Conservation (phyloP, 2,113 vertebrate species). For the Cyphomyrus plagiostoma region DNA sequence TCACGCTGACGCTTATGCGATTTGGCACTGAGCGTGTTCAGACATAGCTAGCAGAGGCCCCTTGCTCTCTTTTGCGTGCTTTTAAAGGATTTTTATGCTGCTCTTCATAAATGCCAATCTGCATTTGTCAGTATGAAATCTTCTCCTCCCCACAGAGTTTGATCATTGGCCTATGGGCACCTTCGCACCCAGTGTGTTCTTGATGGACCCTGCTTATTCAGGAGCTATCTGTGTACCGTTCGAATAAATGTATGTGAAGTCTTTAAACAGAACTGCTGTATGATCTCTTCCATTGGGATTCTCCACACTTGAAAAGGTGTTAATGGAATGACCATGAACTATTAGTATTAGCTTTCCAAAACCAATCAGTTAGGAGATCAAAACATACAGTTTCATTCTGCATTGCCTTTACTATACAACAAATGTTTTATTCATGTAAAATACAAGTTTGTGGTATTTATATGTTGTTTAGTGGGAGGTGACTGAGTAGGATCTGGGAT, state of each 20-base stretch:
- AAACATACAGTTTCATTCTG: not conserved
- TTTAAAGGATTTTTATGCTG: not conserved
- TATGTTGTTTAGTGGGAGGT: not conserved
- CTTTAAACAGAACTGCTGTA: not conserved
- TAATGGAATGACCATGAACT: not conserved
- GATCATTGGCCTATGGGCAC: not conserved
- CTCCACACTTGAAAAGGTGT: not conserved
- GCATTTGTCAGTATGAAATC: not conserved
- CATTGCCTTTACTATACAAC: not conserved
- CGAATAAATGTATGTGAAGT: slow-evolving; percentile 13
- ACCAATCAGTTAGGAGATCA: not conserved
- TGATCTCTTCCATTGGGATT: not conserved
- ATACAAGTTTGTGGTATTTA: not conserved
- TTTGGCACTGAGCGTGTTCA: not conserved
- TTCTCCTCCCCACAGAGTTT: not conserved
- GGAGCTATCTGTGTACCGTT: not conserved
- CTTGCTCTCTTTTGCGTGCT: not conserved
- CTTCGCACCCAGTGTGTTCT: not conserved
- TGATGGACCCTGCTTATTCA: not conserved
- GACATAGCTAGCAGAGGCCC: not conserved
- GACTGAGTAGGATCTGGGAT: not conserved
- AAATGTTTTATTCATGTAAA: not conserved
- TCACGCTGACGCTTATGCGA: not conserved
- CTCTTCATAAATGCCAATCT: not conserved
- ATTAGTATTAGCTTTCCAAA: not conserved